Conservation (phyloP, 2,797 vertebrate genomes). For the Poecilia wingei region DNA sequence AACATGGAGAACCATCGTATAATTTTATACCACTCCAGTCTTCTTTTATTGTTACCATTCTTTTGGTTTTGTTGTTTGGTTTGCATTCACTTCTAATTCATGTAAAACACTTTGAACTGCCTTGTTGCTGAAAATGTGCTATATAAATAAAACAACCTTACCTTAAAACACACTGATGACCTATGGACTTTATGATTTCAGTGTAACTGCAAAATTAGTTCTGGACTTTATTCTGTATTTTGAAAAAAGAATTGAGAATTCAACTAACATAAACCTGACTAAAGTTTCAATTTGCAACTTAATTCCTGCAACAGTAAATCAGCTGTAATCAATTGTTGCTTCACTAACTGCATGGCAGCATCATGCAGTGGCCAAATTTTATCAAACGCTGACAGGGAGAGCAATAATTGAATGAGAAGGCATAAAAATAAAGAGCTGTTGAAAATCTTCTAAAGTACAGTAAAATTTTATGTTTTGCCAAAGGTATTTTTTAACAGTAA, state of each 20-base stretch:
- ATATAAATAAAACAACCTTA: no score
- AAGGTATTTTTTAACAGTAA: neutral
- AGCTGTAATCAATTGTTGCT: neutral
- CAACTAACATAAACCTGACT: neutral
- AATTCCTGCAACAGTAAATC: neutral
- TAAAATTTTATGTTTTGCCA: neutral
- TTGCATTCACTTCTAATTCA: no score
- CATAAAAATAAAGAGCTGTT: neutral
- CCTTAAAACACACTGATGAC: neutral
- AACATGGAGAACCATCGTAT: no score
- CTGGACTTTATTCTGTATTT: neutral
- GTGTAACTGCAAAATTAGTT: neutral
- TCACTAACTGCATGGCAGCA: neutral
- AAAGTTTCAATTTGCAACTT: neutral
- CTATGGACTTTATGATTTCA: neutral
- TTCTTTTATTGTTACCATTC: no score
- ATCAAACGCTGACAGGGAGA: neutral
- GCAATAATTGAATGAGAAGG: neutral
- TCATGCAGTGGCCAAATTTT: neutral
- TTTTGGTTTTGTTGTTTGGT: no score
- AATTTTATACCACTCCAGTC: no score
- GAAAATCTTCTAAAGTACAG: neutral
- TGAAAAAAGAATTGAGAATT: neutral
- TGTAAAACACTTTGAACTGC: no score
- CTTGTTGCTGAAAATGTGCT: no score